These are phyloP conservation scores for Corapipo altera DNA, from an alignment of 2,113 vertebrate genomes.

Conservation along the genomic window DNA sequence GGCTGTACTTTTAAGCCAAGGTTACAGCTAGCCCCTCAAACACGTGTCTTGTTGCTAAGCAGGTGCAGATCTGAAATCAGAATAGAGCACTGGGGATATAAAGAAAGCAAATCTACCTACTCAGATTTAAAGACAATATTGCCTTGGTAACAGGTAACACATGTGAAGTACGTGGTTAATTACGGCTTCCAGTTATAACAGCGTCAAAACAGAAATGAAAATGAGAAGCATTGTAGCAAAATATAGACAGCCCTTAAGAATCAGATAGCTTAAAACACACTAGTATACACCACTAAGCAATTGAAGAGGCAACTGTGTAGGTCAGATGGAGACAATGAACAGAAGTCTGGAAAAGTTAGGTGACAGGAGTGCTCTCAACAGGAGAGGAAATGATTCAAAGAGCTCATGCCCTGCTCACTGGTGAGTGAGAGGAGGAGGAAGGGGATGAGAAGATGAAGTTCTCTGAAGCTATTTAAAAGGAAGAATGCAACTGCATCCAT, in stretches of 20 bases:
- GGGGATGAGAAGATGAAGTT: not conserved
- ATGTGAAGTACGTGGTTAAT: constrained; percentile 59
- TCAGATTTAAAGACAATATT: constrained; percentile 68
- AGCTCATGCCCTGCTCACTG: not conserved
- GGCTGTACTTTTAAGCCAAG: not conserved
- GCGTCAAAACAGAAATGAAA: constrained; percentile 55
- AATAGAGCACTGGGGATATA: constrained; percentile 32
- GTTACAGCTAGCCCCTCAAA: not conserved
- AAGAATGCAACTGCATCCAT: not conserved
- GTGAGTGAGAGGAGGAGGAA: not conserved
- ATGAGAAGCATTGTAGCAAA: constrained; percentile 47
- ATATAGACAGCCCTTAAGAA: constrained; percentile 50
- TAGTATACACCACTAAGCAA: not conserved
- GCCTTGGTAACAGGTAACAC: constrained; percentile 69
- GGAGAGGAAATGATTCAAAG: not conserved
- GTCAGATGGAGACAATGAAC: not conserved
- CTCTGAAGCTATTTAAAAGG: not conserved
- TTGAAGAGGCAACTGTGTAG: not conserved
- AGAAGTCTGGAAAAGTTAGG: not conserved
- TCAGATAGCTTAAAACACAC: constrained; percentile 33
- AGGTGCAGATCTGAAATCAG: constrained; percentile 54
- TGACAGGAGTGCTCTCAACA: not conserved
- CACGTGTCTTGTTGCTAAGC: constrained; percentile 54
- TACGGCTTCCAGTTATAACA: constrained; percentile 50
- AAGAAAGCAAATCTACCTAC: constrained; percentile 65